Percentiles rank a stretch among this genome's conserved stretches.
These are phyloP conservation scores for Pygoscelis adeliae DNA, from an alignment of 2,113 vertebrate genomes.

Conservation along the genomic window DNA sequence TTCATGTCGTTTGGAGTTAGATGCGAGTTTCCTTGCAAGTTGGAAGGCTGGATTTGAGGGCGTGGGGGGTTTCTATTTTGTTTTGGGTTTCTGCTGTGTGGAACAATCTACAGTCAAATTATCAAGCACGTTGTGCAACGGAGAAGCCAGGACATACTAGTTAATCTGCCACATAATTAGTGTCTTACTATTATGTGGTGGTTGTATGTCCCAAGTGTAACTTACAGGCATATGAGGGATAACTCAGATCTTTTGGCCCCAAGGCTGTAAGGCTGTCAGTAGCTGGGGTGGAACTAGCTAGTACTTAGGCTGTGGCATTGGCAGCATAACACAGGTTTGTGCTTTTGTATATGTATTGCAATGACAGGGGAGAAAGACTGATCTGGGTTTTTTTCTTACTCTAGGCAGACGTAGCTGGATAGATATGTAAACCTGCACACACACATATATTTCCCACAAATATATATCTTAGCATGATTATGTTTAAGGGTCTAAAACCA, in stretches of 20 bases:
- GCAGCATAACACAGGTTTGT: rapidly evolving
- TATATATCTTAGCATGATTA: background rate
- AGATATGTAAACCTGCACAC: background rate
- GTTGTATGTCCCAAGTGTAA: background rate
- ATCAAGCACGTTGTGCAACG: background rate
- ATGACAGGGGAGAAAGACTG: background rate
- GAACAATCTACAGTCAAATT: background rate
- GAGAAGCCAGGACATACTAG: background rate
- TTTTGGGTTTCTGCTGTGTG: background rate
- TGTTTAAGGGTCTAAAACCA: background rate
- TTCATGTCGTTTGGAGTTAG: background rate
- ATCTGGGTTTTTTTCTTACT: background rate
- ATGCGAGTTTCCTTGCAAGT: background rate
- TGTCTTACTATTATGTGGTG: background rate
- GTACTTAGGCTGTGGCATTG: background rate
- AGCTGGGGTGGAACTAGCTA: background rate
- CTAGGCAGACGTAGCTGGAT: background rate
- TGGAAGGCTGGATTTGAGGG: background rate
- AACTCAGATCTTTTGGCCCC: background rate
- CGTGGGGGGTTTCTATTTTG: rapidly evolving
- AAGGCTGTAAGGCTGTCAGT: background rate
- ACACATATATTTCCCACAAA: background rate
- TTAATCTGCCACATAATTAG: background rate
- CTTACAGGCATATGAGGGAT: background rate
- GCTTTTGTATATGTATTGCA: background rate